These are phyloP conservation scores for Drosophila nigricruria DNA, from an alignment of 2,888 invertebrate genomes.

Conservation along the genomic window DNA sequence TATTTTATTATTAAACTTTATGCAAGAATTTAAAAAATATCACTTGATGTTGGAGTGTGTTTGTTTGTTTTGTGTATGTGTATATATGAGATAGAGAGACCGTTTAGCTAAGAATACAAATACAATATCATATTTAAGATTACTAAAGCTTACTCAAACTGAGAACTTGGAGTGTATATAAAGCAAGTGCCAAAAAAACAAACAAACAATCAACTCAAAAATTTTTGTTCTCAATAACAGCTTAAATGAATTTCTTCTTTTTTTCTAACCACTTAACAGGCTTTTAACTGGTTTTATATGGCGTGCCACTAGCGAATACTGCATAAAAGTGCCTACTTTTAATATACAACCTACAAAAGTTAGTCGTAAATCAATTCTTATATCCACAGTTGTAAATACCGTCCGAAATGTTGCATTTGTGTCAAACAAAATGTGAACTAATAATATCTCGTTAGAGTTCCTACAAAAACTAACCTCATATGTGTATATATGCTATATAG, in stretches of 20 bases:
- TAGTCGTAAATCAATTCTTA: slow-evolving; percentile 42
- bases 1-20: slow-evolving; percentile 61
- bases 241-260: neutral
- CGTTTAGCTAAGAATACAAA: slow-evolving; percentile 32
- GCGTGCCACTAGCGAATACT: slow-evolving; percentile 58
- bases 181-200: slow-evolving; percentile 16
- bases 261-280: slow-evolving; percentile 13
- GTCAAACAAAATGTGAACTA: slow-evolving; percentile 56
- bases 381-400: slow-evolving; percentile 34
- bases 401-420: slow-evolving; percentile 66
- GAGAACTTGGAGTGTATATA: slow-evolving; percentile 24
- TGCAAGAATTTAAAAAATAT: slow-evolving; percentile 70
- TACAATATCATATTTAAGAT: slow-evolving; percentile 37
- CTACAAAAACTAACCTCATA: slow-evolving; percentile 26
- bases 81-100: slow-evolving; percentile 26
- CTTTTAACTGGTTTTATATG: slow-evolving; percentile 56
- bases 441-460: slow-evolving; percentile 23
- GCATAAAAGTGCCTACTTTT: slow-evolving; percentile 42
- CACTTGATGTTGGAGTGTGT: slow-evolving; percentile 65
- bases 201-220: slow-evolving; percentile 6
- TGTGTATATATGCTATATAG: slow-evolving; percentile 25
- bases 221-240: slow-evolving; percentile 23
- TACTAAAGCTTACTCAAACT: slow-evolving; percentile 53
- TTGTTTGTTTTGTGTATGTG: slow-evolving; percentile 21
- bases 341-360: slow-evolving; percentile 62